A percentile compares a stretch with the other conserved stretches of the same genome.
These are phyloP conservation scores for Silurus meridionalis DNA, from an alignment of 2,113 vertebrate species.

Conservation along the genomic window DNA sequence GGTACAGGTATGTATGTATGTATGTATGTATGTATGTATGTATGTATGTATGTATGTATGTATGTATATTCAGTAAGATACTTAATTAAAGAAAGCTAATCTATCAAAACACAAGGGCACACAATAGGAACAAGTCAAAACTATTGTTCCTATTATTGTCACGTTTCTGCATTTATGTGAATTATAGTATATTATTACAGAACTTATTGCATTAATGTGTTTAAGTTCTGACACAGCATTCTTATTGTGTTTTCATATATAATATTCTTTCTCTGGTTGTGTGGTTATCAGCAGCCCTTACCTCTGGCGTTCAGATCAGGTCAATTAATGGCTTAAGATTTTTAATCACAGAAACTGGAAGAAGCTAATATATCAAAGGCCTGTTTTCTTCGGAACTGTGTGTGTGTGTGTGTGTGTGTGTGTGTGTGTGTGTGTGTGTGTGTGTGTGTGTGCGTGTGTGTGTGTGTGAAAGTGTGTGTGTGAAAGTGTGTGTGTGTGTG, in stretches of 20 bases:
- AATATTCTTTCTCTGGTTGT: not conserved
- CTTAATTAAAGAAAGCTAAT: not conserved
- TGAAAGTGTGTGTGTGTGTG: not conserved
- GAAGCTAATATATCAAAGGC: conserved; percentile 2
- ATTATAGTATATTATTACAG: not conserved
- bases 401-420: too few species aligned
- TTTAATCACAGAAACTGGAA: conserved; percentile 5
- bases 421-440: not conserved
- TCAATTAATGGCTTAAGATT: not conserved
- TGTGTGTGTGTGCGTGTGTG: too few species aligned
- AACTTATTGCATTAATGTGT: not conserved
- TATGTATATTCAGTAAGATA: not conserved
- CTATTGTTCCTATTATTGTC: not conserved
- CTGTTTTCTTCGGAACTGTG: not conserved
- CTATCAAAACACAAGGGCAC: not conserved
- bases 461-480: too few species aligned
- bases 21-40: not conserved
- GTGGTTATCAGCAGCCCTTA: not conserved
- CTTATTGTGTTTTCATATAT: not conserved
- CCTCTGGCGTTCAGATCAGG: conserved; percentile 29
- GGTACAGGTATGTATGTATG: too few species aligned
- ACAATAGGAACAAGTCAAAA: not conserved
- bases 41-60: not conserved
- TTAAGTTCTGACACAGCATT: not conserved
- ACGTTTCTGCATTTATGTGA: not conserved